Evolutionary conservation across 1,140 invertebrate species (phyloP).

Genomic region (Tachypleus tridentatus): DNA sequence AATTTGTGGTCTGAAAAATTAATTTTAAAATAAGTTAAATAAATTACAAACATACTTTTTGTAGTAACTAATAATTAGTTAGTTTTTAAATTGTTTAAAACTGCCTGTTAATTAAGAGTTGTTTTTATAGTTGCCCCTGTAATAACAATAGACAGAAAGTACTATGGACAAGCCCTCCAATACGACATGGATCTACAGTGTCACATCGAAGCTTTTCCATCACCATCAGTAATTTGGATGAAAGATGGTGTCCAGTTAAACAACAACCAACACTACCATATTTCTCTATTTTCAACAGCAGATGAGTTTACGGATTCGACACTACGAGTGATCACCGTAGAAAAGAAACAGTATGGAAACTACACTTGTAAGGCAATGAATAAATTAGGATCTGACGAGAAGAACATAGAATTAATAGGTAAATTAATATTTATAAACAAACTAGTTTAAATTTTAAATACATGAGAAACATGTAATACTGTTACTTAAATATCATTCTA

Average conservation of each 20-base stretch:
- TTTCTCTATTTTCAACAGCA: conserved; percentile 76
- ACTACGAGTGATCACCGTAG: conserved; percentile 73
- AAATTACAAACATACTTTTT: neutral
- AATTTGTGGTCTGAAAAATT: too few species aligned
- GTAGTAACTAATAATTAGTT: neutral
- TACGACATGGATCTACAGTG: conserved; percentile 88
- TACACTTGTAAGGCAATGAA: conserved; percentile 79
- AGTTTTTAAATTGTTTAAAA: neutral
- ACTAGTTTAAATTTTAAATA: neutral
- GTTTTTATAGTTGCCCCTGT: conserved; percentile 48
- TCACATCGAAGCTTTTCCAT: conserved; percentile 81
- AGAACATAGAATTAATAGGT: conserved; percentile 69
- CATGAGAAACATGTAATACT: too few species aligned
- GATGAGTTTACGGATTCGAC: conserved; percentile 84
- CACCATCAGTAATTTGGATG: conserved; percentile 72
- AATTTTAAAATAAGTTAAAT: neutral
- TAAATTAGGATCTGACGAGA: conserved; percentile 66
- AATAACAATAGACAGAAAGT: conserved; percentile 50
- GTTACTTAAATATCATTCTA: too few species aligned
- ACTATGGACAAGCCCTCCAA: conserved; percentile 72
- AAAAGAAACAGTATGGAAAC: conserved; percentile 74
- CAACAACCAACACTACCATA: conserved; percentile 76
- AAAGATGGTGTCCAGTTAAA: conserved; percentile 61
- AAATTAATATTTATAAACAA: conserved; percentile 30
- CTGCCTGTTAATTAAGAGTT: neutral